Conservation (phyloP, 1,140 invertebrate genomes). For the Cherax destructor region DNA sequence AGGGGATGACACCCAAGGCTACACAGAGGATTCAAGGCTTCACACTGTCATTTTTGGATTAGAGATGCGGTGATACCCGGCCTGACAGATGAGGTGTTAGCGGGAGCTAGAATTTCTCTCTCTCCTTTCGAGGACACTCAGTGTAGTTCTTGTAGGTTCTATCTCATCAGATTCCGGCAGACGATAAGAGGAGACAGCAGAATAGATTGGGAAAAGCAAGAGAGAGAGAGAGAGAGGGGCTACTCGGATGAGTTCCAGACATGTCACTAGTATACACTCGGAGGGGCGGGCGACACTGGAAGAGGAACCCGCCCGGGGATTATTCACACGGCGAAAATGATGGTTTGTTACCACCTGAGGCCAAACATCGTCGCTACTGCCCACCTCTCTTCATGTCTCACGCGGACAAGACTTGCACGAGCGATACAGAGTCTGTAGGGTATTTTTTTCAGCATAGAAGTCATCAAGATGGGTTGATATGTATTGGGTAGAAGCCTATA, state of each 20-base stretch:
- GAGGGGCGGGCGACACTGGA: constrained; percentile 20
- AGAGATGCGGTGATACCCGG: constrained; percentile 49
- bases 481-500: neutral
- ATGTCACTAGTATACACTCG: constrained; percentile 40
- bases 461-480: neutral
- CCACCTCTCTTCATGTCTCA: neutral
- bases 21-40: neutral
- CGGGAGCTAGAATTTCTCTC: neutral
- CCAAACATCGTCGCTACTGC: no score
- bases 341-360: neutral
- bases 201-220: constrained; percentile 32
- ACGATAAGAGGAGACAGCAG: constrained; percentile 44
- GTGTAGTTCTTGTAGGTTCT: neutral
- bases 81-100: neutral
- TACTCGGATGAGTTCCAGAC: neutral
- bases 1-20: neutral
- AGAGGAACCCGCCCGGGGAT: constrained; percentile 3
- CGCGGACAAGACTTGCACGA: no score
- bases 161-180: constrained; percentile 31
- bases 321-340: constrained; percentile 25
- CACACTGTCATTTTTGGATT: constrained; percentile 58
- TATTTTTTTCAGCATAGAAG: neutral
- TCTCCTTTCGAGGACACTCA: neutral
- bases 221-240: constrained; percentile 30
- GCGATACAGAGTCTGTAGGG: neutral